These are phyloP conservation scores for Agrochola lota DNA, from an alignment of 2,888 invertebrate species.

Conservation along the genomic window DNA sequence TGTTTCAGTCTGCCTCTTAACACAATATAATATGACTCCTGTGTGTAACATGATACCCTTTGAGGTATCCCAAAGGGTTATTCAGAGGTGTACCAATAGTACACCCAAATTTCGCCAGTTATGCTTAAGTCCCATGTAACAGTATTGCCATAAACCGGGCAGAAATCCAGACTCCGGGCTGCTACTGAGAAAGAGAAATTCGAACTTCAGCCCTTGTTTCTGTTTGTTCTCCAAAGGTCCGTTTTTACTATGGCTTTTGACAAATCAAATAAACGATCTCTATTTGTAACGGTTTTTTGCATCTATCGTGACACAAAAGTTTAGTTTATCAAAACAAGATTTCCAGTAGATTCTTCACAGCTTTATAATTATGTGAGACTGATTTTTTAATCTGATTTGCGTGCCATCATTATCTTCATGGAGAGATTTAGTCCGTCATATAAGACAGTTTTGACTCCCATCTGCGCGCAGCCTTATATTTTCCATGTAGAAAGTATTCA, in stretches of 20 bases:
- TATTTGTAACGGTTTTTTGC: not conserved
- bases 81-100: too few relatives aligned
- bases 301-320: not conserved
- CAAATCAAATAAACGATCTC: not conserved
- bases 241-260: not conserved
- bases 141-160: too few relatives aligned
- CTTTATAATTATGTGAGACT: not conserved
- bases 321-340: not conserved
- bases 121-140: too few relatives aligned
- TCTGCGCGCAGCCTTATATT: not conserved
- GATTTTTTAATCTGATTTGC: not conserved
- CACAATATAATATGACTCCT: too few relatives aligned
- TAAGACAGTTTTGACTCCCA: not conserved
- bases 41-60: too few relatives aligned
- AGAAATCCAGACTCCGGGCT: too few relatives aligned
- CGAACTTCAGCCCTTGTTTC: not conserved
- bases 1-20: too few relatives aligned
- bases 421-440: not conserved
- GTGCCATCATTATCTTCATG: not conserved
- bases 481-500: not conserved
- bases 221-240: not conserved
- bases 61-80: too few relatives aligned
- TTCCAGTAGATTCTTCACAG: not conserved
- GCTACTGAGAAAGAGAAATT: not conserved
- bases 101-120: too few relatives aligned